phyloP scores from a whole-genome alignment of 1,140 invertebrate species.

The Drosophila mauritiana region DNA sequence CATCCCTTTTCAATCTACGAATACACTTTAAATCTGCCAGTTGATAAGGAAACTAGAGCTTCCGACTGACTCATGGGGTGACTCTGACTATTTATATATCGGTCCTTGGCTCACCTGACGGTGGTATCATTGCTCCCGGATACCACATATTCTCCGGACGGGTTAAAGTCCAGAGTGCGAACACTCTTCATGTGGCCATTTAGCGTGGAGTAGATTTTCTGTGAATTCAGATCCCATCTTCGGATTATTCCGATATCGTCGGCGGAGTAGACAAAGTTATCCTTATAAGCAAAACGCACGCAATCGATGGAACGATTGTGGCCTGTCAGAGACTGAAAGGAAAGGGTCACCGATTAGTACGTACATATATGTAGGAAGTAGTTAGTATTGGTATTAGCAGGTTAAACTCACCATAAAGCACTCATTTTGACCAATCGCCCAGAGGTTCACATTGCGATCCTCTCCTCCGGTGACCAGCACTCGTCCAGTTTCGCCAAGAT shows the following conservation, averaged over 20 bases:
- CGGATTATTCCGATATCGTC: slow-evolving; percentile 96
- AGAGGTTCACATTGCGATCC: slow-evolving; percentile 98
- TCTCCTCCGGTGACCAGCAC: slow-evolving; percentile 98
- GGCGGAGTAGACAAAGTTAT: slow-evolving; percentile 97
- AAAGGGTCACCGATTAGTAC: not conserved
- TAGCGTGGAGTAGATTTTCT: slow-evolving; percentile 95
- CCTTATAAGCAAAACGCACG: slow-evolving; percentile 96
- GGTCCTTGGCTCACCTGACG: slow-evolving; percentile 87
- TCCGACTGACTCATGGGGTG: not conserved
- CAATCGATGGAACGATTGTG: slow-evolving; percentile 97
- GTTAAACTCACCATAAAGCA: slow-evolving; percentile 94
- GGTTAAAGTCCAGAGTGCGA: slow-evolving; percentile 97
- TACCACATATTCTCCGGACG: slow-evolving; percentile 96
- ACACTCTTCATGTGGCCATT: slow-evolving; percentile 97
- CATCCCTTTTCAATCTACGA: slow-evolving; percentile 10
- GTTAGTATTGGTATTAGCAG: no score
- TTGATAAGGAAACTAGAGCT: not conserved
- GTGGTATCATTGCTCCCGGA: slow-evolving; percentile 96
- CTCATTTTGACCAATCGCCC: slow-evolving; percentile 97
- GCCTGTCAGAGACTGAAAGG: slow-evolving; percentile 88
- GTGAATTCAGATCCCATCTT: slow-evolving; percentile 98
- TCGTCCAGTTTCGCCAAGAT: slow-evolving; percentile 94
- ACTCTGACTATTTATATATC: not conserved
- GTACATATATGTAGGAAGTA: not conserved
- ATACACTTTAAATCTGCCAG: not conserved